Evolutionary conservation across 2,113 vertebrate species (phyloP), one percentile per base, ranked within the genome.

Genomic region (Neolamprologus fasciatus): DNA sequence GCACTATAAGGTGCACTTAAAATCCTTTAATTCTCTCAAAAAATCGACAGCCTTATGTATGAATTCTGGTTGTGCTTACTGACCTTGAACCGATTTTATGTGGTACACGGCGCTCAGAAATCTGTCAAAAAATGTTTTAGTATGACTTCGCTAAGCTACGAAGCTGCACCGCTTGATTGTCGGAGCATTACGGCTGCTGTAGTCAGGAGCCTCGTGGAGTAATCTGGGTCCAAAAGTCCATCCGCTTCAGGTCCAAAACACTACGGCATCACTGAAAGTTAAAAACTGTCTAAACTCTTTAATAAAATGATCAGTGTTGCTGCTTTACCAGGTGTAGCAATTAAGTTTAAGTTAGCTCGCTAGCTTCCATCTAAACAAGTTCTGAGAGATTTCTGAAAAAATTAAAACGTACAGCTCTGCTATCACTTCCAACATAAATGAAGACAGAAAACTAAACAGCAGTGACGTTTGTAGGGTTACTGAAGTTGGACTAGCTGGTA

Each of bases 191-290:
- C 23, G 0, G 23, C 23, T 2, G 3, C 23, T 8, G 54, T 5
- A 57, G 0, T 0, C 23, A 16, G 54, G 23, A 57, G 54, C 54
- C 54, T 26, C 3, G 0, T 23, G 1, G 23, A 28, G 7, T 57
- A 16, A 57, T 28, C 54, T 28, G 0, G 23, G 23, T 16, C 23
- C 13, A 57, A 57, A 57, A 57, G 0, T 5, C 4, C 0, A 0
- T 3, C 12, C 3, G 0, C 5, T 61, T 31, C 14, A 6, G 26
- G 57, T 10, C 57, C 8, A 61, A 17, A 61, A 10, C 14, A 61
- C 14, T 0, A 31, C 26, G 2, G 57, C 26, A 31, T 31, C 14
- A 61, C 57, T 17, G 26, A 31, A 10, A 31, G 26, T 61, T 61
- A 61, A 61, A 61, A 61, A 61, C 57, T 61, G 26, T 61, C 26